A percentile compares a stretch with the other conserved stretches of the same genome.
Conservation (phyloP, 2,888 invertebrate species). For the Scaptomyza flava region DNA sequence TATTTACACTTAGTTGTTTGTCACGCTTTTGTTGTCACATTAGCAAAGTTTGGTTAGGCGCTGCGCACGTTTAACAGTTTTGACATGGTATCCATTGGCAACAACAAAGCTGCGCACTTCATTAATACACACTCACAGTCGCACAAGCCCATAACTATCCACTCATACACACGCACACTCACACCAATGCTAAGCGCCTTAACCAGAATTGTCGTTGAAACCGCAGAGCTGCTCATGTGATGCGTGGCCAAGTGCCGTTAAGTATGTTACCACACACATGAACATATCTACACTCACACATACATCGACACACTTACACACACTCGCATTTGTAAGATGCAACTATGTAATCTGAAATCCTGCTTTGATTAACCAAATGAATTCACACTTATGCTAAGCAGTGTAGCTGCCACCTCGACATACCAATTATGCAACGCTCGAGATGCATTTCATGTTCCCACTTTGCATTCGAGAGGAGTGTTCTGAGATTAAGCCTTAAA, state of each 20-base stretch:
- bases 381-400: conserved; percentile 66
- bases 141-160: conserved; percentile 9
- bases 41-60: conserved; percentile 37
- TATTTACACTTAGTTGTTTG: conserved; percentile 61
- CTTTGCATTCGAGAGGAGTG: not conserved
- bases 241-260: conserved; percentile 23
- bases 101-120: conserved; percentile 28
- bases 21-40: conserved; percentile 56
- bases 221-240: conserved; percentile 48
- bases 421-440: conserved; percentile 36
- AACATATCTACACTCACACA: not conserved
- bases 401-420: conserved; percentile 23
- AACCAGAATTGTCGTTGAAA: conserved; percentile 34
- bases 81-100: conserved; percentile 35
- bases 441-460: conserved; percentile 34
- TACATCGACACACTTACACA: not conserved
- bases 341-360: conserved; percentile 48
- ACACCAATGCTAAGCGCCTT: conserved; percentile 15
- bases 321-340: conserved; percentile 2
- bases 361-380: conserved; percentile 75
- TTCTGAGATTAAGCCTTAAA: conserved; percentile 10
- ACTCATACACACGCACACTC: conserved; percentile 9
- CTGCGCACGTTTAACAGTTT: conserved; percentile 47
- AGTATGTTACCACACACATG: conserved; percentile 10
- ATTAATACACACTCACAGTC: conserved; percentile 33